Base-by-base conservation (phyloP, 2,888 invertebrate genomes). In the Vesta saturnalis region DNA sequence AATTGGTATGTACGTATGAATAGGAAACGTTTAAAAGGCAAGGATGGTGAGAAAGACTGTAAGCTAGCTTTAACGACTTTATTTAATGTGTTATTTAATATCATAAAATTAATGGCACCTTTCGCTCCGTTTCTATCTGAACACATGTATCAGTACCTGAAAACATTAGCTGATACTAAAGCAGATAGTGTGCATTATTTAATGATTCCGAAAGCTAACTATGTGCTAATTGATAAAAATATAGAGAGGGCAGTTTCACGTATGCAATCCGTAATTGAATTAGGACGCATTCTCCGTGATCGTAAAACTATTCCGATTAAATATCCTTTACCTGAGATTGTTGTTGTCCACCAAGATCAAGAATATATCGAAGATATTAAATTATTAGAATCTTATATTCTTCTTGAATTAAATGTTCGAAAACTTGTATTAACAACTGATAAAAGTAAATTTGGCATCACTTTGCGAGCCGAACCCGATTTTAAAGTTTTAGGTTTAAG, bases 1-100 rank as follows among this genome's bases (percentile, higher is more conserved):
- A 99, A 99, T 83, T 98, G 98, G 97, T 99, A 99, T 83, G 97
- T 99, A 23, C 88, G 99, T 72, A 94, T 99, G 91, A 99, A 99
- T 83, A 89, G 99, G 64, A 94, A 92, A 77, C 89, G 99, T 60
- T 89, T 99, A 69, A 99, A 98, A 87, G 98, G 98, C 46, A 97
- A 97, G 80, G 87, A 87, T 72, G 95, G 95, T 0, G 81, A 87
- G 1, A 87, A 89, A 23, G 97, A 99, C 79, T 95, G 96, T 79
- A 88, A 90, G 69, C 87, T 90, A 64, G 95, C 98, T 0, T 84
- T 99, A 63, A 91, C 94, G 74, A 96, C 98, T 0, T 87, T 99
- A 6, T 97, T 93, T 81, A 90, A 91, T 76, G 95, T 99, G 0
- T 85, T 99, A 30, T 92, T 92, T 79, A 91, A 93, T 60, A 95